Evolutionary conservation across 2,888 invertebrate genomes (phyloP).

Genomic region (Hypolimnas misippus): DNA sequence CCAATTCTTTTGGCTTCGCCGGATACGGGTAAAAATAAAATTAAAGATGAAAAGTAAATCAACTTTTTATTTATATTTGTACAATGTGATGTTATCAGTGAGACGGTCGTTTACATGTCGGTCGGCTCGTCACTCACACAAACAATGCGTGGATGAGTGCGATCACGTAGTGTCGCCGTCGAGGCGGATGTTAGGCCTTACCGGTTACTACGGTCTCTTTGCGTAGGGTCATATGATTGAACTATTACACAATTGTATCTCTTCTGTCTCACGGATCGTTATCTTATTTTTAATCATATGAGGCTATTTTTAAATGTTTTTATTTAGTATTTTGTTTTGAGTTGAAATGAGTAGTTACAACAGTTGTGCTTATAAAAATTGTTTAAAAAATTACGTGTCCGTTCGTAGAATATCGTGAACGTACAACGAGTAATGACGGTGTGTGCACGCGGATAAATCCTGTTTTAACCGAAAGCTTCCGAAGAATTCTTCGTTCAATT

Average conservation of each 20-base stretch:
- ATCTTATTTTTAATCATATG: slow-evolving; percentile 3
- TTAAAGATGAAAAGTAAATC: neutral
- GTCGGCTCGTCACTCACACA: slow-evolving; percentile 25
- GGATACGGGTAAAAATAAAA: too few species aligned
- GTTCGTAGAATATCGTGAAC: neutral
- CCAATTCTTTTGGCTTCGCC: too few species aligned
- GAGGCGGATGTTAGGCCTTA: slow-evolving; percentile 29
- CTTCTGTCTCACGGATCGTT: slow-evolving; percentile 18
- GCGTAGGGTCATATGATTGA: slow-evolving; percentile 36
- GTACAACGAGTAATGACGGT: slow-evolving; percentile 27
- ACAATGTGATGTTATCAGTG: slow-evolving; percentile 18
- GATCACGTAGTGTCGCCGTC: slow-evolving; percentile 28
- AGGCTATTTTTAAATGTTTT: neutral
- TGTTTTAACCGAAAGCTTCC: slow-evolving; percentile 75
- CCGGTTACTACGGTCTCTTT: slow-evolving; percentile 25
- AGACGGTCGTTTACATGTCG: slow-evolving; percentile 18
- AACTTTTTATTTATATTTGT: neutral
- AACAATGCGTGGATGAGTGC: slow-evolving; percentile 25
- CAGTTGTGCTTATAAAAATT: neutral
- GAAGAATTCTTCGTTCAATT: slow-evolving; percentile 66
- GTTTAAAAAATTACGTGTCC: neutral
- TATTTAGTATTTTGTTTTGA: neutral
- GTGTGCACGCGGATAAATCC: slow-evolving; percentile 71
- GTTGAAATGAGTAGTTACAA: neutral
- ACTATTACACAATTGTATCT: slow-evolving; percentile 35